Conservation (phyloP, 2,888 invertebrate species). For the Ennomos erosarius region DNA sequence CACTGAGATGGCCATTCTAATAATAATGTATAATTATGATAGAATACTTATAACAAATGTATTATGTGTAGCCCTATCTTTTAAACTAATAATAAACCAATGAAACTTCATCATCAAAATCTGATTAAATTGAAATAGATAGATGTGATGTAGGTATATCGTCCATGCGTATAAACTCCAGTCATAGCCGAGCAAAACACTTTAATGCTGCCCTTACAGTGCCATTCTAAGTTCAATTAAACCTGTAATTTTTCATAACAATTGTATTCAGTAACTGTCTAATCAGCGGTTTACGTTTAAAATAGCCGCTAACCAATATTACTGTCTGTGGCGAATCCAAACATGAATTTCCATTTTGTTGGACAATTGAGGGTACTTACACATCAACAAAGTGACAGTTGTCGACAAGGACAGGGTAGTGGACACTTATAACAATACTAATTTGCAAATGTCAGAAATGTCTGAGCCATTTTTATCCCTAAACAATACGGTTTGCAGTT, state of each 20-base stretch:
- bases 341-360: slow-evolving; percentile 19
- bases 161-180: no score
- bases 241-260: slow-evolving; percentile 4
- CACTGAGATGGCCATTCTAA: no score
- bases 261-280: no score
- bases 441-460: slow-evolving; percentile 31
- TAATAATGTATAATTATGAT: no score
- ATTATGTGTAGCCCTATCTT: no score
- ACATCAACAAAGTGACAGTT: slow-evolving; percentile 27
- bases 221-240: neutral
- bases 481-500: slow-evolving; percentile 26
- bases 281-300: neutral
- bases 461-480: slow-evolving; percentile 27
- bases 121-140: no score
- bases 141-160: no score
- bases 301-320: slow-evolving; percentile 4
- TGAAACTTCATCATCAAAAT: no score
- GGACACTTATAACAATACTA: slow-evolving; percentile 22
- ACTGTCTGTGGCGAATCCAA: slow-evolving; percentile 15
- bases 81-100: no score
- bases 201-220: no score
- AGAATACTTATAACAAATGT: no score
- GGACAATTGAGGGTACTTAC: slow-evolving; percentile 30
- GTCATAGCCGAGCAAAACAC: no score
- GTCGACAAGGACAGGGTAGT: slow-evolving; percentile 25